A percentile compares a stretch with the other conserved stretches of the same genome.
phyloP scores from a whole-genome alignment of 2,113 vertebrate species.

The Hippocampus comes region DNA sequence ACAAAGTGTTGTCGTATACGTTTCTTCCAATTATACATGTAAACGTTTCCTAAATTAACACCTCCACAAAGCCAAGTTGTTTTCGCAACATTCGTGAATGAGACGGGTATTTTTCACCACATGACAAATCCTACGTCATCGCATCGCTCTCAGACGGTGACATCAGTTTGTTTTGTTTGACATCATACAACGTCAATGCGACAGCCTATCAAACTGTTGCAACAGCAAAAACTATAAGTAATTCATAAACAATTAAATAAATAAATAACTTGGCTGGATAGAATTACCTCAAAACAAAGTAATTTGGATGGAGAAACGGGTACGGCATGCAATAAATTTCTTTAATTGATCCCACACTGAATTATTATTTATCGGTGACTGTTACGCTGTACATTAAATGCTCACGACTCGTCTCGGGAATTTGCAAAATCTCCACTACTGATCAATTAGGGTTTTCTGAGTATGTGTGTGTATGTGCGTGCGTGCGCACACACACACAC shows the following conservation, averaged over 20 bases:
- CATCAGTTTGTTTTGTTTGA: neutral
- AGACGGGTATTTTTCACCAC: neutral
- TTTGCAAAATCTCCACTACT: too few relatives aligned
- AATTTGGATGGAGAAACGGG: neutral
- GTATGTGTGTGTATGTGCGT: too few relatives aligned
- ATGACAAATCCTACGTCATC: too few relatives aligned
- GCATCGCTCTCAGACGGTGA: too few relatives aligned
- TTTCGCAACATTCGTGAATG: neutral
- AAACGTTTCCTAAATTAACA: neutral
- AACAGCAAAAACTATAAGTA: too few relatives aligned
- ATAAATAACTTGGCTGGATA: neutral
- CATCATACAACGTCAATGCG: neutral
- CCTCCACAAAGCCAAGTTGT: neutral
- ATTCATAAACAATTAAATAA: neutral
- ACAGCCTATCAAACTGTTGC: too few relatives aligned
- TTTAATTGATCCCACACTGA: neutral
- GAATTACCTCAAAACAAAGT: neutral
- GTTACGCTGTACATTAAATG: too few relatives aligned
- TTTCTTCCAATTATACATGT: neutral
- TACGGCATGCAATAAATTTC: neutral
- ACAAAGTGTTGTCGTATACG: neutral
- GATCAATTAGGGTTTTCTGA: too few relatives aligned
- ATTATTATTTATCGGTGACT: too few relatives aligned
- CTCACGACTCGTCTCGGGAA: too few relatives aligned
- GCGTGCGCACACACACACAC: too few relatives aligned